A percentile compares a stretch with the other conserved stretches of the same genome.
Evolutionary conservation across 2,797 vertebrate species (phyloP).

Genomic region (Pangasius djambal): DNA sequence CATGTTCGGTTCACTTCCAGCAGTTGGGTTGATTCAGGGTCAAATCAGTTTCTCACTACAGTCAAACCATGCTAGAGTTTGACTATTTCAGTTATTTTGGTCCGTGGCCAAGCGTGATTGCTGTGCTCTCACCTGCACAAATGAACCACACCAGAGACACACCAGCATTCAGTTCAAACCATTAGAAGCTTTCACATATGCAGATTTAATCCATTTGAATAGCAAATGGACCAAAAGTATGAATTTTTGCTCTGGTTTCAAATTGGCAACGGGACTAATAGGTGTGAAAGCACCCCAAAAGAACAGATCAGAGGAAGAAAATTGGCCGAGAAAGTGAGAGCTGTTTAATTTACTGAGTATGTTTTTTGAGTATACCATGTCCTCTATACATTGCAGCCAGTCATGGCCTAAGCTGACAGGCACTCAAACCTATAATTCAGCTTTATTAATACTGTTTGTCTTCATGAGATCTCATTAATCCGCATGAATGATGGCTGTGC

Average conservation of each 20-base stretch:
- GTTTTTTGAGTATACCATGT: background rate
- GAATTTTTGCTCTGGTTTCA: background rate
- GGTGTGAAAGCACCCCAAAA: background rate
- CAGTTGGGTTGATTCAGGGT: background rate
- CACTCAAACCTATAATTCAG: slow-evolving; percentile 31
- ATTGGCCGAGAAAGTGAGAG: background rate
- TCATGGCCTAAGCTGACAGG: slow-evolving; percentile 18
- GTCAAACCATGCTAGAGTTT: background rate
- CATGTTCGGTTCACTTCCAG: background rate
- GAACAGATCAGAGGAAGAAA: background rate
- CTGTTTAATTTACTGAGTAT: background rate
- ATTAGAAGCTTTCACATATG: background rate
- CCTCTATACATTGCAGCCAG: background rate
- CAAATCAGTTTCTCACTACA: background rate
- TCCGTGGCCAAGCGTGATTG: background rate
- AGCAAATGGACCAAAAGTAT: background rate
- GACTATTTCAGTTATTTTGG: background rate
- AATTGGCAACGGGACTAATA: background rate
- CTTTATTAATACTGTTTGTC: slow-evolving; percentile 46
- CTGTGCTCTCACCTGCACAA: background rate
- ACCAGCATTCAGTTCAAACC: background rate
- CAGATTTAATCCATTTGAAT: background rate
- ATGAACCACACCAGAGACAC: background rate
- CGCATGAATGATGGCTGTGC: slow-evolving; percentile 39
- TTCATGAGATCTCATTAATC: slow-evolving; percentile 42